Conservation (phyloP, 2,113 vertebrate species). For the Megaceryle torquata region DNA sequence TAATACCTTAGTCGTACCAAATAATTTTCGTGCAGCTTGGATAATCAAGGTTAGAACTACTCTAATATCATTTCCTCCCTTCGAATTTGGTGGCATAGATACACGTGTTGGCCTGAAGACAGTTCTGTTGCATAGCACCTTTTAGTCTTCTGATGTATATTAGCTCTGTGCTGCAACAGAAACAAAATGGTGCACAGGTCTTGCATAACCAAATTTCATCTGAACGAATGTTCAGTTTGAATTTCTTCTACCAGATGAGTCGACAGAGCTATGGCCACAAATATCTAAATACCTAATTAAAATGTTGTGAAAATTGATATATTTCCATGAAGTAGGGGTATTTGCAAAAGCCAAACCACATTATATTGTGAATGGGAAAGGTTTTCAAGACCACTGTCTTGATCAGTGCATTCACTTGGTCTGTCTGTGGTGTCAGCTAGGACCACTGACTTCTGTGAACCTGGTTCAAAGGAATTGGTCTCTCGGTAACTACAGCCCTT, state of each 20-base stretch:
- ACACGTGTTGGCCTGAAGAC: not conserved
- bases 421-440: not conserved
- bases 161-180: not conserved
- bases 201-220: not conserved
- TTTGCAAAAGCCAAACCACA: not conserved
- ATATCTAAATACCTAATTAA: not conserved
- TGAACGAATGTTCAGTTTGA: not conserved
- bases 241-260: not conserved
- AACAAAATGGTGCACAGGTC: not conserved
- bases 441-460: not conserved
- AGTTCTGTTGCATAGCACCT: not conserved
- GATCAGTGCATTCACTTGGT: not conserved
- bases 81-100: not conserved
- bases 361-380: not conserved
- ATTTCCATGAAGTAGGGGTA: not conserved
- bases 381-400: not conserved
- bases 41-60: not conserved
- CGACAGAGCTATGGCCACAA: not conserved
- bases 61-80: not conserved
- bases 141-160: not conserved
- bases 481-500: not conserved
- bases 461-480: not conserved
- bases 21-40: not conserved
- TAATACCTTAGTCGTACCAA: not conserved
- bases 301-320: not conserved